Base-by-base conservation (phyloP, 2,888 invertebrate genomes). In the Agrotis segetum region DNA sequence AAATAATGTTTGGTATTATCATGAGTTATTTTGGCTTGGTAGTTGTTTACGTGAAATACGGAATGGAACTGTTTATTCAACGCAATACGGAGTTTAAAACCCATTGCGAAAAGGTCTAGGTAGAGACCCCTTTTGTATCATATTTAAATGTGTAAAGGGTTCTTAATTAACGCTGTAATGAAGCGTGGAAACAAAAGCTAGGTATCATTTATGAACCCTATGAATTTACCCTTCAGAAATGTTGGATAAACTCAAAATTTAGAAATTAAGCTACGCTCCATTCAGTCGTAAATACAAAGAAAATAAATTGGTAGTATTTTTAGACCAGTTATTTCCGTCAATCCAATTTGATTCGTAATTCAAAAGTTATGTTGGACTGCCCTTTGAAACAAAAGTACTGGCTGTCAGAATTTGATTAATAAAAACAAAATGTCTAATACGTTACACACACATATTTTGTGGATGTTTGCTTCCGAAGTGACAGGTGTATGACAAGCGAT, bases 1-100 rank as follows among this genome's bases (percentile, higher is more conserved):
- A 58, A 74, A 79, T 74, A 64, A 61, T 74, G 55, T 56, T 61
- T 34, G 13, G 47, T 55, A 56, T 46, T 73, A 55, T 60, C 60
- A 49, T 49, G 65, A 65, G 71, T 52, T 77, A 77, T 71, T 77
- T 46, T 47, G 19, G 14, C 50, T 40, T 17, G 29, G 50, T 29
- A 16, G 46, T 52, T 67, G 52, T 47, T 52, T 47, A 58, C 24
- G 21, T 40, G 17, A 47, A 47, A 13, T 52, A 16, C 40, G 50
- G 46, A 49, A 47, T 34, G 7, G 19, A 62, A 77, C 14, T 49
- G 14, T 40, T 60, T 55, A 47, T 52, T 62, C 17, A 21, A 29
- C n/a, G 17, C 3, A 58, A 47, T 1, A 61, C 61, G 14, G 11
- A n/a, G 5, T 63, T 29, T 56, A 21, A 44, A 55, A 44, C 21